Evolutionary conservation across 2,888 invertebrate genomes (phyloP).

Genomic region (Anagyrus pseudococci): DNA sequence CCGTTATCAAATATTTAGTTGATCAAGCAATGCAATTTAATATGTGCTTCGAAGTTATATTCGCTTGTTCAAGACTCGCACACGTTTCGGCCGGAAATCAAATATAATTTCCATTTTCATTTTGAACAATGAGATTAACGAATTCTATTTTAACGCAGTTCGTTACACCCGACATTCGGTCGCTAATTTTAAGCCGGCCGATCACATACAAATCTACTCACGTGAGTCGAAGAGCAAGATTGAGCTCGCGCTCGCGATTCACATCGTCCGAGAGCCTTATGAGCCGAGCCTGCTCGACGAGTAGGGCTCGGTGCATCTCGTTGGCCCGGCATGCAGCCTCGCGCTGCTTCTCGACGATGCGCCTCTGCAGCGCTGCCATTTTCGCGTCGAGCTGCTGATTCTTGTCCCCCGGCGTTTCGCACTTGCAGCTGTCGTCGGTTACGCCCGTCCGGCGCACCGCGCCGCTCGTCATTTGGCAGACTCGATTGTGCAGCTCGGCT

Average conservation of each 20-base stretch:
- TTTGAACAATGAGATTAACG: too few species aligned
- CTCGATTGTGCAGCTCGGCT: constrained; percentile 54
- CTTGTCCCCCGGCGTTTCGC: neutral
- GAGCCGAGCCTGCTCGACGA: constrained; percentile 49
- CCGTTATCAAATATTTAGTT: too few species aligned
- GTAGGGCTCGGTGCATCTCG: constrained; percentile 47
- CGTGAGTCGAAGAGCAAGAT: constrained; percentile 45
- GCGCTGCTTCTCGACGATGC: constrained; percentile 51
- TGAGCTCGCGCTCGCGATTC: constrained; percentile 49
- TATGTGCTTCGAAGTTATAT: too few species aligned
- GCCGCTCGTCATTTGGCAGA: constrained; percentile 49
- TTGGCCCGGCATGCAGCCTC: constrained; percentile 48
- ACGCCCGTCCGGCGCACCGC: constrained; percentile 43
- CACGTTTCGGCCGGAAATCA: too few species aligned
- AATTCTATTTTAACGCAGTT: too few species aligned
- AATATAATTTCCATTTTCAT: too few species aligned
- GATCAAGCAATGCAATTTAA: too few species aligned
- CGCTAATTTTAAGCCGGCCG: too few species aligned
- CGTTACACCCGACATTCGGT: too few species aligned
- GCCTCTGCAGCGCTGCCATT: constrained; percentile 52
- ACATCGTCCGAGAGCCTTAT: constrained; percentile 49
- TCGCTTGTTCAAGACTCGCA: too few species aligned
- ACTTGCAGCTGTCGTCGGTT: neutral
- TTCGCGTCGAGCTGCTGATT: constrained; percentile 48
- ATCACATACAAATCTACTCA: too few species aligned